Base-by-base conservation (phyloP, 2,888 invertebrate genomes). In the Hesperia comma region DNA sequence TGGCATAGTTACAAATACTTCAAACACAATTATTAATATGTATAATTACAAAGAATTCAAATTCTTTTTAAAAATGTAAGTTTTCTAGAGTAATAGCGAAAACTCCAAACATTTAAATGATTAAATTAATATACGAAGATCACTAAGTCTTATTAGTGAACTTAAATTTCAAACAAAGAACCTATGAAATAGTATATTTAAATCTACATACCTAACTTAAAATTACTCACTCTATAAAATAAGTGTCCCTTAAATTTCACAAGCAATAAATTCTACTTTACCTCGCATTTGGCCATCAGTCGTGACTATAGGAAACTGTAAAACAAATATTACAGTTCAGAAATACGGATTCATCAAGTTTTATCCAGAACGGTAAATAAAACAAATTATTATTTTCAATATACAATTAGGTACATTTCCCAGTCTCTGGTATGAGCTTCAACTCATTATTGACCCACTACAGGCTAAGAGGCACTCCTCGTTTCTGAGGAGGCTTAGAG, bases 261-360 rank as follows among this genome's bases (percentile, higher is more conserved):
- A 49, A 49, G 19, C 2, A 17, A 49, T 19, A 49, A 49, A 49
- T 19, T 19, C 17, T 49, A 49, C 49, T 49, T 49, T 49, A 49
- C 49, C 49, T 49, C 49, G n/a, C 1, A 49, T 49, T 49, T 49
- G 19, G 19, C 49, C 49, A 19, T 19, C 49, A 49, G 49, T 49
- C 46, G 7, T 17, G 15, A 12, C 46, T 10, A 14, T 19, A 17
- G 1, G 19, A 10, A 15, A 10, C 49, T 49, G 49, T 3, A 49
- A 49, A 19, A 19, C 49, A 15, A 49, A 49, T 49, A 49, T 43
- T 15, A 43, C 0, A 46, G 4, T 15, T 6, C 43, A 17, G 17
- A 4, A 26, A 26, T 26, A 2, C 26, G n/a, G n/a, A n/a, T n/a
- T n/a, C 7, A 33, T 8, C 6, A 6, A 7, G 33, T 33, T 33